Evolutionary conservation across 2,797 vertebrate species (phyloP).

Genomic region (Numenius phaeopus): DNA sequence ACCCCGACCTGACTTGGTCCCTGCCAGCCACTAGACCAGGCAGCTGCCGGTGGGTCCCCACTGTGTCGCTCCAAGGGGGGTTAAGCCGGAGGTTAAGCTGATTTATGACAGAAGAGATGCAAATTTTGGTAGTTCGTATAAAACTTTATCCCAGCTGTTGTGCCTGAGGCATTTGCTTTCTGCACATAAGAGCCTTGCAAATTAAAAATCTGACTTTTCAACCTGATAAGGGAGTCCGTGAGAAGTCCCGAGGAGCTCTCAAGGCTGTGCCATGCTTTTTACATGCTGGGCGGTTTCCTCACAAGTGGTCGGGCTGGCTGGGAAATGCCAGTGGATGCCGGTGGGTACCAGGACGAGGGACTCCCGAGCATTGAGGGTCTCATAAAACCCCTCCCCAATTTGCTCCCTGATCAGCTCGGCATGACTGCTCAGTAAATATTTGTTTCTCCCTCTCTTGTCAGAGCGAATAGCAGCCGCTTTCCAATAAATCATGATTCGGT

Average conservation of each 20-base stretch:
- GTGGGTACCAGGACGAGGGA: neutral
- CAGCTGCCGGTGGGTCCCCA: neutral
- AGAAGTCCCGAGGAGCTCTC: neutral
- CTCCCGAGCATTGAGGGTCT: accelerated
- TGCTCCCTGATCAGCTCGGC: neutral
- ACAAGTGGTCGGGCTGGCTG: neutral
- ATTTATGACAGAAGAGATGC: neutral
- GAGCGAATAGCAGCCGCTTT: neutral
- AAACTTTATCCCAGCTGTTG: neutral
- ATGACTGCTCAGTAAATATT: accelerated
- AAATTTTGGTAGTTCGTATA: neutral
- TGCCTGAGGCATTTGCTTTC: neutral
- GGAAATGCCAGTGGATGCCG: accelerated
- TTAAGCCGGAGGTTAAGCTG: neutral
- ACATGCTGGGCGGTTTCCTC: accelerated
- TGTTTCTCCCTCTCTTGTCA: neutral
- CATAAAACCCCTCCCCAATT: neutral
- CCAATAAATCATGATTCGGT: neutral
- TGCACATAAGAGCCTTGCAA: neutral
- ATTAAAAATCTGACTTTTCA: neutral
- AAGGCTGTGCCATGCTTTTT: neutral
- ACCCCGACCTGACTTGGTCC: neutral
- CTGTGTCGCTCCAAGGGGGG: neutral
- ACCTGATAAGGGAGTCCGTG: too few species aligned
- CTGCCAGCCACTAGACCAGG: neutral